Base-by-base conservation (phyloP, 64 coral and sea anemone species). In the Acropora tenuis region DNA sequence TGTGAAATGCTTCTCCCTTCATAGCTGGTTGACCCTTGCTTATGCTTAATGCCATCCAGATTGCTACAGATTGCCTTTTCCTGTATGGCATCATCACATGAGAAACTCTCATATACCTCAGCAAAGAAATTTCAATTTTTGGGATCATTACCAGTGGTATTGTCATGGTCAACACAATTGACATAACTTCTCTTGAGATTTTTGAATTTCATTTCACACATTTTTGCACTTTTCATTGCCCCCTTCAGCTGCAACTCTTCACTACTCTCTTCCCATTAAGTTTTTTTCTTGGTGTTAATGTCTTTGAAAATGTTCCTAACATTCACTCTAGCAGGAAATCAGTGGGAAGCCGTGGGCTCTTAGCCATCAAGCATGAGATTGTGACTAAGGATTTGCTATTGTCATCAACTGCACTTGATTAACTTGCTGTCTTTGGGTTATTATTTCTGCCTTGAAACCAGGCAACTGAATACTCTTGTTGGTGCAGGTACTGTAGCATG, bases 151-250 rank as follows among this genome's bases (percentile, higher is more conserved):
- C 75, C 75, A 1, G 43, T 77, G 10, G 9, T 18, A 47, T 77
- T 77, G 41, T 75, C 46, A 4, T 75, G 40, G 41, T 75, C 73
- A 11, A 75, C 73, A 47, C 75, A 77, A 47, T 10, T 44, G 10
- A 75, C 42, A 75, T 75, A 75, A 75, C 73, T 75, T 10, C 73
- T 75, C 73, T 75, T 75, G 10, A 75, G 13, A 43, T 75, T 75
- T 75, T 75, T 75, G 8, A 75, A 43, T 43, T 43, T 44, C 41
- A 5, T 75, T 13, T 75, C 73, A 11, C 73, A 75, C 73, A 45
- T 45, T 48, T 77, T 76, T 1, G 74, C 1, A 44, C 4, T 76
- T 8, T 1, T 47, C 8, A 47, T 47, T 10, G 60, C 60, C 60
- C 60, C 5, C 60, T 63, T 63, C 60, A 63, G 60, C 60, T 63